Percentiles rank a stretch among this genome's conserved stretches.
phyloP scores from a whole-genome alignment of 2,888 invertebrate genomes.

The Epirrhoe alternata region DNA sequence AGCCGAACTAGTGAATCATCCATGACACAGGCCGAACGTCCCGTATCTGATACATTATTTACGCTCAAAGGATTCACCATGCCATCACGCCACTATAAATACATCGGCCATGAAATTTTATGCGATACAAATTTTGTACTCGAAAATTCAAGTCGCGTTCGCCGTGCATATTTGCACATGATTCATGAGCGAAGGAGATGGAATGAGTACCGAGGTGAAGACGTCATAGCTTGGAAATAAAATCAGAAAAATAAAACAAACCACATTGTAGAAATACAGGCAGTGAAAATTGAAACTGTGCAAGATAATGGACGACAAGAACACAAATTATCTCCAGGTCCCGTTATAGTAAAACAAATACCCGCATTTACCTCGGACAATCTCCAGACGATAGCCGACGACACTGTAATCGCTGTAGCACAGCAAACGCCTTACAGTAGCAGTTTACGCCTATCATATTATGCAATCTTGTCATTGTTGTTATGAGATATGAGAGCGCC shows the following conservation, averaged over 20 bases:
- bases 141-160: constrained; percentile 42
- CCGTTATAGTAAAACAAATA: constrained; percentile 31
- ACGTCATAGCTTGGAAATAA: constrained; percentile 17
- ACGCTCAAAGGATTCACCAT: constrained; percentile 51
- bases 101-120: constrained; percentile 35
- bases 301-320: constrained; percentile 25
- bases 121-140: constrained; percentile 47
- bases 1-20: constrained; percentile 20
- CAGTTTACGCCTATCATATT: constrained; percentile 47
- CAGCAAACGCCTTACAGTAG: constrained; percentile 31
- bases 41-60: constrained; percentile 63
- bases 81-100: constrained; percentile 43
- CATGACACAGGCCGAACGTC: constrained; percentile 54
- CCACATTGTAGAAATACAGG: constrained; percentile 4
- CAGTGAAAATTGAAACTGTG: constrained; percentile 24
- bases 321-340: constrained; percentile 23
- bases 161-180: constrained; percentile 44
- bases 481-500: constrained; percentile 46
- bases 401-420: constrained; percentile 31
- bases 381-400: constrained; percentile 30
- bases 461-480: constrained; percentile 60
- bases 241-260: not conserved
- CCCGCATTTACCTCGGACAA: constrained; percentile 23
- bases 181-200: constrained; percentile 44
- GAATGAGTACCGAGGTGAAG: constrained; percentile 25